Percentiles rank a stretch among this genome's conserved stretches.
These are phyloP conservation scores for Eupleurogrammus muticus DNA, from an alignment of 2,797 vertebrate species.

Conservation along the genomic window DNA sequence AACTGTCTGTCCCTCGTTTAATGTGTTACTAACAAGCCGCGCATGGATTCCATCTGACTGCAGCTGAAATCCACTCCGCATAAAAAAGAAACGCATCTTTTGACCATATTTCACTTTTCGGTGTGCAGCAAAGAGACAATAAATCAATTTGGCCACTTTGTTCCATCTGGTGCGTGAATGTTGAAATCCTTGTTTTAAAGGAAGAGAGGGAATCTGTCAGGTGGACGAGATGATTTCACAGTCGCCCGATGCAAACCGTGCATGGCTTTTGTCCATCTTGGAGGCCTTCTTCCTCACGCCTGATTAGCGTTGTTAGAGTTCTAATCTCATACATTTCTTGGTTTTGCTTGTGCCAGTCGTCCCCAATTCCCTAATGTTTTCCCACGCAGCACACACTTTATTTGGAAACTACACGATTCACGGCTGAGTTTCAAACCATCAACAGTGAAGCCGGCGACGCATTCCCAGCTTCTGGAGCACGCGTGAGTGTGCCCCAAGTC, in stretches of 20 bases:
- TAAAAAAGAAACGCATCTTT: conserved; percentile 1
- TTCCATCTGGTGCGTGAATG: not conserved
- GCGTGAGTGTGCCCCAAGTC: not conserved
- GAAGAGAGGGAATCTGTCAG: not conserved
- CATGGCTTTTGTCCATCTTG: not conserved
- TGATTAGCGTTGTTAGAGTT: not conserved
- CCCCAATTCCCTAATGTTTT: not conserved
- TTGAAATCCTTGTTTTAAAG: not conserved
- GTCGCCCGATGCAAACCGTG: not conserved
- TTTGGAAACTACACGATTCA: conserved; percentile 8
- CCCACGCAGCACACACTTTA: not conserved
- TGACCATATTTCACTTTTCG: conserved; percentile 9
- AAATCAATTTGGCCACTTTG: not conserved
- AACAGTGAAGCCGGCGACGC: not conserved
- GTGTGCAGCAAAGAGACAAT: not conserved
- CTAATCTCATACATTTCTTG: not conserved
- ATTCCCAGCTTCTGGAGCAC: not conserved
- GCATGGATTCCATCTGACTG: conserved; percentile 13
- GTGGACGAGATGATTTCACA: not conserved
- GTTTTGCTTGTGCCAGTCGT: not conserved
- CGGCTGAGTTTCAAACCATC: conserved; percentile 13
- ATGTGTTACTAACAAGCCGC: conserved; percentile 5
- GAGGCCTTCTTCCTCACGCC: not conserved
- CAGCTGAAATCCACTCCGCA: conserved; percentile 16
- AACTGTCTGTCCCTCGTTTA: not conserved